A percentile compares a stretch with the other conserved stretches of the same genome.
Conservation (phyloP, 2,888 invertebrate species). For the Smittia sp. region DNA sequence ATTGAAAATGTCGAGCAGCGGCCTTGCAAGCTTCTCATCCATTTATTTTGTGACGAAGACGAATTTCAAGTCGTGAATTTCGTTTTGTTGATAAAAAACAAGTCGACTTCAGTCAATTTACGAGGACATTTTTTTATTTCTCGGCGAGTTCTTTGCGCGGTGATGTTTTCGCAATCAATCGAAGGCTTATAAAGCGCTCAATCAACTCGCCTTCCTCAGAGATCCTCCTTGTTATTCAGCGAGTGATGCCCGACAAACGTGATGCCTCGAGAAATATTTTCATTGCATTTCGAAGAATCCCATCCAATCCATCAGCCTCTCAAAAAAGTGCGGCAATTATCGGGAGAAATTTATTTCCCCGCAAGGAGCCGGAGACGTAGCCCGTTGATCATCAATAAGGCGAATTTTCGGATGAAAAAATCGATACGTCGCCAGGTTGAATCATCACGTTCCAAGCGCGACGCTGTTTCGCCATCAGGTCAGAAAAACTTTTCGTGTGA, state of each 20-base stretch:
- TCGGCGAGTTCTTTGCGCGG: background rate
- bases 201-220: background rate
- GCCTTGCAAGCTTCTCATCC: background rate
- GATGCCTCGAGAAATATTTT: constrained; percentile 3
- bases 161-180: no score
- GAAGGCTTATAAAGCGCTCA: no score
- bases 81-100: background rate
- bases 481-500: constrained; percentile 4
- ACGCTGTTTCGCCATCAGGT: background rate
- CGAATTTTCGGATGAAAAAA: background rate
- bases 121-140: background rate
- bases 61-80: background rate
- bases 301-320: background rate
- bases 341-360: background rate
- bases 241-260: background rate
- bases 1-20: background rate
- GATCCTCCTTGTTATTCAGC: background rate
- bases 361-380: constrained; percentile 2
- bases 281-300: background rate
- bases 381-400: background rate
- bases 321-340: constrained; percentile 9
- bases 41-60: constrained; percentile 18
- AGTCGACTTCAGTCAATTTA: constrained; percentile 11
- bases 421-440: background rate
- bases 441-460: background rate